These are phyloP conservation scores for Macrotrachela quadricornifera DNA, from an alignment of 1,140 invertebrate genomes.

Conservation along the genomic window DNA sequence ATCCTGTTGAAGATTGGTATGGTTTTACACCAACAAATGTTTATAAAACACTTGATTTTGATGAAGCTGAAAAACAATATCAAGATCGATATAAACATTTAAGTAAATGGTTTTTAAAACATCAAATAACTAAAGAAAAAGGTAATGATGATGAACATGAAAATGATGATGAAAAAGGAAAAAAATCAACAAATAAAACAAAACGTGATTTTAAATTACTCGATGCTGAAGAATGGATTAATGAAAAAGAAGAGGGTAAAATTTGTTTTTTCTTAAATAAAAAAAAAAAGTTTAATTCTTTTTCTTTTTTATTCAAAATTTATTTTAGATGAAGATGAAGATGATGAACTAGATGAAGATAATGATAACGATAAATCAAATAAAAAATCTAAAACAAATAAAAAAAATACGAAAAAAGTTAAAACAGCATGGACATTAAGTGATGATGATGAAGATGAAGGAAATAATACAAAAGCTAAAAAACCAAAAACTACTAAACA, in stretches of 20 bases:
- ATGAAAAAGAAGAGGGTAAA: too few relatives aligned
- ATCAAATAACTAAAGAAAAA: conserved; percentile 48
- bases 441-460: conserved; percentile 5
- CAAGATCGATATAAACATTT: conserved; percentile 71
- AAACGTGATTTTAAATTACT: too few relatives aligned
- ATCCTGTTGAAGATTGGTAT: conserved; percentile 73
- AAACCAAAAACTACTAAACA: conserved; percentile 8
- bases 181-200: not conserved
- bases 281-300: too few relatives aligned
- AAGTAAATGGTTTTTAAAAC: conserved; percentile 82
- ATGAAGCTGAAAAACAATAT: conserved; percentile 90
- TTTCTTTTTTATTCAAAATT: too few relatives aligned
- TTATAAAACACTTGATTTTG: conserved; percentile 74
- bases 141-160: conserved; percentile 43
- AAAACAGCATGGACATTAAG: conserved; percentile 8
- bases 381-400: too few relatives aligned
- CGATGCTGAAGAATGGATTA: too few relatives aligned
- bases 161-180: conserved; percentile 17
- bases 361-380: conserved; percentile 9
- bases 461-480: conserved; percentile 6
- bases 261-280: too few relatives aligned
- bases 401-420: conserved; percentile 6
- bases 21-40: conserved; percentile 66
- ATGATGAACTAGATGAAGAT: conserved; percentile 42
- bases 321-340: conserved; percentile 36